phyloP scores from a whole-genome alignment of 2,113 vertebrate species.

The Donacobius atricapilla region DNA sequence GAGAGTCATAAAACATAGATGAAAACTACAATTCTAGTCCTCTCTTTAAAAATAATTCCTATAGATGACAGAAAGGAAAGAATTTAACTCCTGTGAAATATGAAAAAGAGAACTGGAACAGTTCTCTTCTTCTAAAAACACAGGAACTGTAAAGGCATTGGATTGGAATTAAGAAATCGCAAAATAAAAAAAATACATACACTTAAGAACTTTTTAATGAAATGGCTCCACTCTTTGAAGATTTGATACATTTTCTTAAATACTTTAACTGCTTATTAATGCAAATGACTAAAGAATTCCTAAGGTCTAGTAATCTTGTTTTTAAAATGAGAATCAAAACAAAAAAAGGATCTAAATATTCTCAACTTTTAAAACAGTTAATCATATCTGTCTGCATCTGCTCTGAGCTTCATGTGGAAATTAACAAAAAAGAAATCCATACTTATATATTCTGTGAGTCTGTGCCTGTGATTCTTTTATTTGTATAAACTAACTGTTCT shows the following conservation, averaged over 20 bases:
- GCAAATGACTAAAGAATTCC: neutral
- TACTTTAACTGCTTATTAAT: neutral
- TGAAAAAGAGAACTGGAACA: neutral
- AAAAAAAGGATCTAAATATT: neutral
- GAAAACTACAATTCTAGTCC: neutral
- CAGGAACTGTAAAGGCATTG: neutral
- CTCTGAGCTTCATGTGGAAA: neutral
- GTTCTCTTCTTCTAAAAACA: too few relatives aligned
- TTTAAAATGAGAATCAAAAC: neutral
- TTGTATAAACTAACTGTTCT: constrained; percentile 33
- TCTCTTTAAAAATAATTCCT: neutral
- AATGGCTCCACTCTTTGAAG: neutral
- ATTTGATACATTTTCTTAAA: neutral
- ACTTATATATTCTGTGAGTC: neutral
- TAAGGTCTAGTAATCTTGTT: neutral
- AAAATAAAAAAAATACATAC: neutral
- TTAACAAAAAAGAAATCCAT: neutral
- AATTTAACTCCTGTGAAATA: neutral
- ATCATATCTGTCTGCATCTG: neutral
- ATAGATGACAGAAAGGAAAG: neutral
- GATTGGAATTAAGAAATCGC: neutral
- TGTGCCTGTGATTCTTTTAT: neutral
- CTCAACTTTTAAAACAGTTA: neutral
- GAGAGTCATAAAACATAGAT: neutral
- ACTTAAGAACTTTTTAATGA: neutral